Conservation (phyloP, 1,140 invertebrate genomes). For the Rhyzopertha dominica region DNA sequence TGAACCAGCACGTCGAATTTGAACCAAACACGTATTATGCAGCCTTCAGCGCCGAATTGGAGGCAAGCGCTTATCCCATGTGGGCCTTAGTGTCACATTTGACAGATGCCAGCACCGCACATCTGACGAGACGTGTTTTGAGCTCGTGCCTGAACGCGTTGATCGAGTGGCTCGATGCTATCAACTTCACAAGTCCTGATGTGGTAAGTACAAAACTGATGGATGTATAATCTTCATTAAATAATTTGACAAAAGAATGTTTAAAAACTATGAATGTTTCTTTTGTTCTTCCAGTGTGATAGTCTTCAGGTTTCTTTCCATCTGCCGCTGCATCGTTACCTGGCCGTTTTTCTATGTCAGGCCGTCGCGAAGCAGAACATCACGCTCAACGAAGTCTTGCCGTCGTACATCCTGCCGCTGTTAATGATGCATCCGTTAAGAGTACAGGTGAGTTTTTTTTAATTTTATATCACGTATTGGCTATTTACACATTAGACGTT, state of each 20-base stretch:
- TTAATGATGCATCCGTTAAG: slow-evolving; percentile 87
- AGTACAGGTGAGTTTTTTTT: slow-evolving; percentile 70
- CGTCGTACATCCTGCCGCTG: slow-evolving; percentile 71
- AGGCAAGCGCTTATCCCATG: slow-evolving; percentile 95
- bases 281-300: too few relatives aligned
- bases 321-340: slow-evolving; percentile 90
- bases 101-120: slow-evolving; percentile 63
- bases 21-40: slow-evolving; percentile 96
- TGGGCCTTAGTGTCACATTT: slow-evolving; percentile 91
- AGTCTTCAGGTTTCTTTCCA: slow-evolving; percentile 89
- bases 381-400: slow-evolving; percentile 70
- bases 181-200: slow-evolving; percentile 65
- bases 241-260: background rate
- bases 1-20: slow-evolving; percentile 90
- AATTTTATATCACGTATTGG: too few relatives aligned
- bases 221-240: too few relatives aligned
- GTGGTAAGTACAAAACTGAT: slow-evolving; percentile 56
- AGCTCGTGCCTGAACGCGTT: slow-evolving; percentile 69
- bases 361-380: slow-evolving; percentile 78
- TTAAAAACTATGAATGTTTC: too few relatives aligned
- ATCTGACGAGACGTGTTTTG: slow-evolving; percentile 69
- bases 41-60: slow-evolving; percentile 92
- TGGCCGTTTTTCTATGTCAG: slow-evolving; percentile 87
- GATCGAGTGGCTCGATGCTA: slow-evolving; percentile 80
- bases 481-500: too few relatives aligned